A percentile compares a stretch with the other conserved stretches of the same genome.
phyloP scores from a whole-genome alignment of 2,797 vertebrate genomes.

The Novumbra hubbsi region DNA sequence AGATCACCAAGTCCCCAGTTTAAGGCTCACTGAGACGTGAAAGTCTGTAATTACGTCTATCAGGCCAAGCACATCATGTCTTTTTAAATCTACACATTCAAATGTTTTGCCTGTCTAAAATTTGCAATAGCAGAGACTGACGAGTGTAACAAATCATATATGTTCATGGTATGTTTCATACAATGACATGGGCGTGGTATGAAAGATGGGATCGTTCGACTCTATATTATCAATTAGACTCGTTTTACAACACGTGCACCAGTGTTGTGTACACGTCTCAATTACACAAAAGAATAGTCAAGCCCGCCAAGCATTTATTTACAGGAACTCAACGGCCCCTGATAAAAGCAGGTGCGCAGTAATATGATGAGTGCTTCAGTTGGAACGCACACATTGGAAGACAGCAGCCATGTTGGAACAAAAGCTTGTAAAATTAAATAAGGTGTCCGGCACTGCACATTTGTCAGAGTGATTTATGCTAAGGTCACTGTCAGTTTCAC shows the following conservation, averaged over 20 bases:
- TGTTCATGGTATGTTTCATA: neutral
- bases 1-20: neutral
- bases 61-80: neutral
- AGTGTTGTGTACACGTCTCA: no score
- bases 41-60: slow-evolving; percentile 2
- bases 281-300: no score
- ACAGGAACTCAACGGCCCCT: no score
- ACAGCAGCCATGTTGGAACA: slow-evolving; percentile 19
- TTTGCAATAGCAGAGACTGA: neutral
- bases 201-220: neutral
- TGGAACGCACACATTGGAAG: slow-evolving; percentile 5
- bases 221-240: no score
- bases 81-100: neutral
- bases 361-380: no score
- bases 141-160: neutral
- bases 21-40: slow-evolving; percentile 12
- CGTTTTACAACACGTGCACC: no score
- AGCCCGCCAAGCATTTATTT: no score
- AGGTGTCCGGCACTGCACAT: slow-evolving; percentile 41
- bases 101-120: neutral
- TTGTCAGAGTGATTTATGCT: slow-evolving; percentile 54
- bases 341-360: no score
- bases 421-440: slow-evolving; percentile 31
- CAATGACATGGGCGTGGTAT: neutral
- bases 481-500: slow-evolving; percentile 36